Evolutionary conservation across 1,140 invertebrate species (phyloP).

Genomic region (Zaprionus ghesquierei): DNA sequence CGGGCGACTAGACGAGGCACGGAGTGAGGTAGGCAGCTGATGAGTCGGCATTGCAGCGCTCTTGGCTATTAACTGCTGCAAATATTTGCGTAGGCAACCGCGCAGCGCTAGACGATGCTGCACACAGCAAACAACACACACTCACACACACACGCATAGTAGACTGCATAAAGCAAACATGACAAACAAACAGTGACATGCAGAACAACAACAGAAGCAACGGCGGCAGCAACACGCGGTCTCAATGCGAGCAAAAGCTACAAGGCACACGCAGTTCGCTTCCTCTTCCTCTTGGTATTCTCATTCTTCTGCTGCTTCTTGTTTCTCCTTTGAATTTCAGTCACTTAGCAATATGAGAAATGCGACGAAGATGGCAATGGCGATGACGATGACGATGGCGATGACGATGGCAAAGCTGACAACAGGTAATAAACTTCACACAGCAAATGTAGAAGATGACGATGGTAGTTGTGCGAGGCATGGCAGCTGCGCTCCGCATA

Average conservation of each 20-base stretch:
- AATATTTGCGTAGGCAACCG: conserved; percentile 72
- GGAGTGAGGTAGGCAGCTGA: conserved; percentile 32
- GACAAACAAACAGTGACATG: conserved; percentile 31
- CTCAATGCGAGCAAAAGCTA: not conserved
- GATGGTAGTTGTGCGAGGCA: not conserved
- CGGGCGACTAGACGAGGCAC: conserved; percentile 39
- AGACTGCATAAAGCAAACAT: conserved; percentile 43
- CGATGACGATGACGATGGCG: not conserved
- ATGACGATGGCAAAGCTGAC: conserved; percentile 2
- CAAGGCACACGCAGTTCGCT: not conserved
- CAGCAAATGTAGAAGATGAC: conserved; percentile 5
- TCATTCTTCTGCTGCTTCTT: not conserved
- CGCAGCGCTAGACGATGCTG: conserved; percentile 55
- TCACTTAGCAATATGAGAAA: conserved; percentile 33
- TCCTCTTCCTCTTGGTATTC: not conserved
- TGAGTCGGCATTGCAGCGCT: conserved; percentile 59
- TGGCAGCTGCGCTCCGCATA: conserved; percentile 1
- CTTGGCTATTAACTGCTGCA: conserved; percentile 73
- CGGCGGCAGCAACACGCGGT: not conserved
- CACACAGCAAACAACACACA: conserved; percentile 55
- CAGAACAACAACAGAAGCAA: conserved; percentile 14
- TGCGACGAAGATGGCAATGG: not conserved
- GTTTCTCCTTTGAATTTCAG: conserved; percentile 15
- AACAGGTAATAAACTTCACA: conserved; percentile 32
- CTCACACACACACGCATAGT: conserved; percentile 37